Evolutionary conservation across 2,888 invertebrate genomes (phyloP).

Genomic region (Noctua janthina): DNA sequence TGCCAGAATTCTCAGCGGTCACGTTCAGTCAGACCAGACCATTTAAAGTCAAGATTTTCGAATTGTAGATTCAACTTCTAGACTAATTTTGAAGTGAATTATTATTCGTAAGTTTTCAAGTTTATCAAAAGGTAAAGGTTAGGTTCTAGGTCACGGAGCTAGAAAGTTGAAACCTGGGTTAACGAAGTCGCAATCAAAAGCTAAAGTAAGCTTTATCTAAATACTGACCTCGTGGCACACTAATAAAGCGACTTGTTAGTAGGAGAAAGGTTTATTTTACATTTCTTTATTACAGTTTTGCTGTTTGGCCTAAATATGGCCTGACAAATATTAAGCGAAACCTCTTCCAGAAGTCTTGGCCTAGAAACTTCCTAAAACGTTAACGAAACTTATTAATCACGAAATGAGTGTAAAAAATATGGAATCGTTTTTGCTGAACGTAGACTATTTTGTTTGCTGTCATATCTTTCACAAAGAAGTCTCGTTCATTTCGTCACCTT

Average conservation of each 20-base stretch:
- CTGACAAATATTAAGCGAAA: conserved; percentile 11
- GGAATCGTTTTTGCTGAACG: conserved; percentile 1
- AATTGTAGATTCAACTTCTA: background rate
- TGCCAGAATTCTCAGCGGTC: background rate
- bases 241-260: conserved; percentile 19
- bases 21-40: background rate
- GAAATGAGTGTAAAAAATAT: conserved; percentile 1
- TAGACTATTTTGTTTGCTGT: background rate
- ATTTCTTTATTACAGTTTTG: conserved; percentile 3
- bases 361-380: conserved; percentile 15
- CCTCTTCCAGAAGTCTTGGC: background rate
- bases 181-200: conserved; percentile 17
- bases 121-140: conserved; percentile 8
- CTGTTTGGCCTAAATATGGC: conserved; percentile 14
- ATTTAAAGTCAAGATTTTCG: conserved; percentile 9
- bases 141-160: conserved; percentile 27
- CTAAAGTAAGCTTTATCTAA: conserved; percentile 25
- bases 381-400: conserved; percentile 14
- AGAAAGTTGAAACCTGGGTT: conserved; percentile 36
- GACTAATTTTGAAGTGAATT: background rate
- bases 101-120: conserved; percentile 10
- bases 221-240: conserved; percentile 25
- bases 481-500: background rate
- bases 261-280: conserved; percentile 39
- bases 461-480: background rate